Conservation (phyloP, 2,797 vertebrate genomes). For the Rachycentron canadum region DNA sequence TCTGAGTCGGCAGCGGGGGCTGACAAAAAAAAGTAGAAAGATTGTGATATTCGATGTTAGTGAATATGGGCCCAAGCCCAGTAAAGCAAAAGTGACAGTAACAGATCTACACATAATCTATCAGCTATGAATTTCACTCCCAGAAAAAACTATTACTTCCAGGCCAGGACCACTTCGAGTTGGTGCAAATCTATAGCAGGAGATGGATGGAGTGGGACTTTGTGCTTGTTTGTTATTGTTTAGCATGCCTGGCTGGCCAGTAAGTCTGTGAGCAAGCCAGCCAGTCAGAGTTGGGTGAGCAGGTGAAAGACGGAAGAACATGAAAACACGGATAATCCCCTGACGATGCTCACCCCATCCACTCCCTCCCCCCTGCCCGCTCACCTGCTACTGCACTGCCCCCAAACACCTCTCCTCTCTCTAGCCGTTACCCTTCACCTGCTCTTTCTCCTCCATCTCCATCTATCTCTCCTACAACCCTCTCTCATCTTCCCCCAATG, state of each 20-base stretch:
- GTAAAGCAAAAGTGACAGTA: not conserved
- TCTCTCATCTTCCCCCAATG: conserved; percentile 62
- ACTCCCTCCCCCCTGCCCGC: conserved; percentile 63
- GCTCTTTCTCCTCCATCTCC: conserved; percentile 51
- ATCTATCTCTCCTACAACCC: conserved; percentile 34
- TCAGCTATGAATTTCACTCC: not conserved
- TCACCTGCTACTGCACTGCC: conserved; percentile 70
- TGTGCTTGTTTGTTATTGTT: conserved; percentile 65
- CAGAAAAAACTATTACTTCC: not conserved
- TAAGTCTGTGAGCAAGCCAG: conserved; percentile 60
- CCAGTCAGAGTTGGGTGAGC: conserved; percentile 80
- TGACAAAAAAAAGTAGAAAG: no score
- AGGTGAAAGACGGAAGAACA: conserved; percentile 83
- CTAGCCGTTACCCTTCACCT: conserved; percentile 83
- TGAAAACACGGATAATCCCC: conserved; percentile 83
- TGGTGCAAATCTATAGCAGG: conserved; percentile 27
- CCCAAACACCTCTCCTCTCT: conserved; percentile 65
- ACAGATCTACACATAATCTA: not conserved
- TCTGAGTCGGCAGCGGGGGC: no score
- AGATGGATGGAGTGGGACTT: conserved; percentile 53
- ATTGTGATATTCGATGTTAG: no score
- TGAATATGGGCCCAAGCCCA: no score
- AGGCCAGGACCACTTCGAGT: not conserved
- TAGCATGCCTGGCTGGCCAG: conserved; percentile 62
- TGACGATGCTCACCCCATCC: conserved; percentile 65